Evolutionary conservation across 2,113 vertebrate species (phyloP).

Genomic region (Xiphophorus hellerii): DNA sequence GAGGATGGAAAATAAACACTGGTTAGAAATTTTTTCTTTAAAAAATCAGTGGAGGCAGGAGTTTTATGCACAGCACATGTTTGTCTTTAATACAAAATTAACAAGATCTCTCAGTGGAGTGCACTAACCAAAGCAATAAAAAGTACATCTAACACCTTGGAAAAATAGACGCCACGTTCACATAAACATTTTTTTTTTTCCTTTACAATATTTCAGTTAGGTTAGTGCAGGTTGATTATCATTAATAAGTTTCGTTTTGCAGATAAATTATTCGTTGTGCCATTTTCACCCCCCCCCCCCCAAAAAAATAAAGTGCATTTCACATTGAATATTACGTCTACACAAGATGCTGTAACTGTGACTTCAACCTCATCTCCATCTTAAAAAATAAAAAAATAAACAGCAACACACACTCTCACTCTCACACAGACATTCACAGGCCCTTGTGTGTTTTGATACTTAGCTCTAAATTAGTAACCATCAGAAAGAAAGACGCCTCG

Average conservation of each 20-base stretch:
- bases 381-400: neutral
- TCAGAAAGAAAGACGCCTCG: conserved; percentile 15
- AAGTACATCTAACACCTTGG: conserved; percentile 84
- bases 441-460: conserved; percentile 70
- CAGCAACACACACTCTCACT: conserved; percentile 2
- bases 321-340: conserved; percentile 82
- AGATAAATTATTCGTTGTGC: conserved; percentile 84
- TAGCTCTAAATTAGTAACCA: conserved; percentile 67
- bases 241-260: conserved; percentile 81
- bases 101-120: conserved; percentile 81
- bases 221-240: conserved; percentile 86
- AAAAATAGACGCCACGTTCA: conserved; percentile 86
- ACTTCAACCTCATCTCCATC: conserved; percentile 27
- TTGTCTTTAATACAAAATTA: conserved; percentile 86
- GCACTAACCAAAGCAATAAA: conserved; percentile 84
- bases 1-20: neutral
- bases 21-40: conserved; percentile 19
- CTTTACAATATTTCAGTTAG: conserved; percentile 78
- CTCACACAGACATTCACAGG: conserved; percentile 57
- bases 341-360: conserved; percentile 79
- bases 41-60: conserved; percentile 61
- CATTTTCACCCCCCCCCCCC: conserved; percentile 63
- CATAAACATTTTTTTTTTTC: conserved; percentile 59
- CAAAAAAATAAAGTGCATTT: conserved; percentile 85
- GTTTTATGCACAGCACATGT: conserved; percentile 81